Evolutionary conservation across 1,140 invertebrate genomes (phyloP).

Genomic region (Brachionus rubens): DNA sequence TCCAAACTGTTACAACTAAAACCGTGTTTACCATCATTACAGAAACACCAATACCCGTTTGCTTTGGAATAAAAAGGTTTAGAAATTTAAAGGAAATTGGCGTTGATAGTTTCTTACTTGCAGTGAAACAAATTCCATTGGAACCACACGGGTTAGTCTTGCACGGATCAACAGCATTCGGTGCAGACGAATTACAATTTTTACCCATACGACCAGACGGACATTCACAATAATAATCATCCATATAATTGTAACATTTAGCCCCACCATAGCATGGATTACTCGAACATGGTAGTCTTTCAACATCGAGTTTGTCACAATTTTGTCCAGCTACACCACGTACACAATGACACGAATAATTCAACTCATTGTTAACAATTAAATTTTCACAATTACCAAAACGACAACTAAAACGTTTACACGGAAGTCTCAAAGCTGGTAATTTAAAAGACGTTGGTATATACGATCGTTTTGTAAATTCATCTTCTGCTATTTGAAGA

Average conservation of each 20-base stretch:
- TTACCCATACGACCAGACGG: conserved; percentile 36
- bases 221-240: conserved; percentile 45
- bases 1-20: not conserved
- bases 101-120: no score
- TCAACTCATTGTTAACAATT: conserved; percentile 32
- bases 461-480: not conserved
- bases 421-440: conserved; percentile 24
- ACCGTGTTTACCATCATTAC: conserved; percentile 36
- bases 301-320: conserved; percentile 20
- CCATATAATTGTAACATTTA: conserved; percentile 41
- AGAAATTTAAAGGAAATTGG: conserved; percentile 9
- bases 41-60: conserved; percentile 45
- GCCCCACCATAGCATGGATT: conserved; percentile 46
- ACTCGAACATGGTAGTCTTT: conserved; percentile 18
- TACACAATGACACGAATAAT: conserved; percentile 34
- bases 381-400: conserved; percentile 46
- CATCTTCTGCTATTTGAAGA: conserved; percentile 1
- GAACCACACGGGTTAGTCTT: conserved; percentile 15
- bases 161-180: conserved; percentile 8
- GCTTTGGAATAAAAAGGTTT: not conserved
- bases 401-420: conserved; percentile 33
- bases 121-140: conserved; percentile 40
- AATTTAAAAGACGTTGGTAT: not conserved
- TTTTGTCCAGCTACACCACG: conserved; percentile 21
- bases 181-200: conserved; percentile 44